Evolutionary conservation across 2,888 invertebrate species (phyloP), one percentile per base, ranked within the genome.

Genomic region (Agrilus mali): DNA sequence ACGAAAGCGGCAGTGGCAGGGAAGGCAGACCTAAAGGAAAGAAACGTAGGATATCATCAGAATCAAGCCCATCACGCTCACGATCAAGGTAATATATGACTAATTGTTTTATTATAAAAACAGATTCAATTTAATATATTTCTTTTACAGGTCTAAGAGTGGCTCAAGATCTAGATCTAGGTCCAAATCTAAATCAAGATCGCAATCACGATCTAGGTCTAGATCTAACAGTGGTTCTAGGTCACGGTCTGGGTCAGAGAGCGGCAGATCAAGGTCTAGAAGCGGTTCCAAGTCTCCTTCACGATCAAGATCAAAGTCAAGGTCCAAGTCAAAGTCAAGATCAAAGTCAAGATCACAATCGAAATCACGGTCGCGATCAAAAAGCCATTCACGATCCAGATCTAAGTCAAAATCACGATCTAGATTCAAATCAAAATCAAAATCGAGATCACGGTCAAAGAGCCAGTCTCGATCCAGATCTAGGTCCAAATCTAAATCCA

Each of bases 21-120:
- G 64, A 59, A 10, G 65, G 69, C 41, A 70, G 70, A 27, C 70
- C 71, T 2, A 68, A 70, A 12, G 68, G 65, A 15, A 68, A 71
- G 33, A 71, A 75, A 50, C 72, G 77, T 53, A 69, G 75, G 58
- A 80, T 80, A 50, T 69, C 69, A 49, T 81, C 79, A 0, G 62
- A 56, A 54, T 59, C 71, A 55, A 55, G 60, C 36, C 63, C 50
- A 55, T 61, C 54, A 38, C 67, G 69, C 42, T 65, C 68, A 17
- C 46, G 54, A 49, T 72, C 70, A 27, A 27, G 27, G 27, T 0
- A 64, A 65, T 48, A 65, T 66, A 2, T 55, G 67, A 2, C 52
- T 60, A 35, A 39, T 56, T 48, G 48, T 55, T 38, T 45, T 57
- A 42, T 55, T 59, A 3, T 20, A 6, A 20, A 20, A 20, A 20